Evolutionary conservation across 2,797 vertebrate species (phyloP).

Genomic region (Loriculus beryllinus): DNA sequence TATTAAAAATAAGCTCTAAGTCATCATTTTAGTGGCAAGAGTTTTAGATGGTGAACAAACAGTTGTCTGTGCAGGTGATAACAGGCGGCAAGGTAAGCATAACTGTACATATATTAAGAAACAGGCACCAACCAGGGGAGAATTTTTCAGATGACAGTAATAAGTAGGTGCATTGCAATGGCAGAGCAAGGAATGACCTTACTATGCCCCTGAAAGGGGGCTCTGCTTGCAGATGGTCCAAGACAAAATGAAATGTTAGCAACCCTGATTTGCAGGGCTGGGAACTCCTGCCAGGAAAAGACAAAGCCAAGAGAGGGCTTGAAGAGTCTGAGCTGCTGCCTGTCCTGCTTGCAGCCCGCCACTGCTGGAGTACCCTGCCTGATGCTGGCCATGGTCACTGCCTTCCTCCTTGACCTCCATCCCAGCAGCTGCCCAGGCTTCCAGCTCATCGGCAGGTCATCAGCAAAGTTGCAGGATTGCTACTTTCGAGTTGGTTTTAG

Average conservation of each 20-base stretch:
- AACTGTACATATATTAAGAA: neutral
- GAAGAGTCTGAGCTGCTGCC: neutral
- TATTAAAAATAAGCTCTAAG: conserved; percentile 56
- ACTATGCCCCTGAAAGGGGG: neutral
- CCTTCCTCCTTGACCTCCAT: neutral
- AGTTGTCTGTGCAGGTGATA: neutral
- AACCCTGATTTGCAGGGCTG: neutral
- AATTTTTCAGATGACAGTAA: neutral
- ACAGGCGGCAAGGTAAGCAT: neutral
- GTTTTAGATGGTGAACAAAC: conserved; percentile 18
- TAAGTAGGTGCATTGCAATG: neutral
- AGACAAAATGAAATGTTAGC: neutral
- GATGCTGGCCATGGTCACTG: neutral
- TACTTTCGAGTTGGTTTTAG: neutral
- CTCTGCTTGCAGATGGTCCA: neutral
- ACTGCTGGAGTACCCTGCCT: neutral
- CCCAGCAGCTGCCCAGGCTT: neutral
- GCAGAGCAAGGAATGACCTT: neutral
- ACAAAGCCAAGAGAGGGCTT: neutral
- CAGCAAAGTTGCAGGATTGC: neutral
- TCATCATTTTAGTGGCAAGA: neutral
- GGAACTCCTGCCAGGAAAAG: neutral
- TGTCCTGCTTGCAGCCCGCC: neutral
- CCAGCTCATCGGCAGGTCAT: neutral
- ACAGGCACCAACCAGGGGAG: neutral